Evolutionary conservation across 2,888 invertebrate genomes (phyloP).

Genomic region (Drosophila parthenogenetica): DNA sequence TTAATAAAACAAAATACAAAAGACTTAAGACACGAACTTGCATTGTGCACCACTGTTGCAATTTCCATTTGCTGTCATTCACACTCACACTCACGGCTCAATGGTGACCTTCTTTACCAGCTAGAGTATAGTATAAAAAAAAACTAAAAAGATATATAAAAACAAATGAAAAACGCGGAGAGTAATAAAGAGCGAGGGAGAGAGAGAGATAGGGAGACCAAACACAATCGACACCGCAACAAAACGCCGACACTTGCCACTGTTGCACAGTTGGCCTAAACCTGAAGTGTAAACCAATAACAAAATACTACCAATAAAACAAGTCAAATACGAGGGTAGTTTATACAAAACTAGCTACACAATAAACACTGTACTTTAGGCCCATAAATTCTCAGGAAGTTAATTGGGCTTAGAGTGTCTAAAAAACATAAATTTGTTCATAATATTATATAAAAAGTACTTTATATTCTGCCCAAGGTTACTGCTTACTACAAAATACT

Average conservation of each 20-base stretch:
- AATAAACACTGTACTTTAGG: background rate
- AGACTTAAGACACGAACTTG: constrained; percentile 81
- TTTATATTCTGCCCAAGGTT: too few species aligned
- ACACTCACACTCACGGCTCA: constrained; percentile 26
- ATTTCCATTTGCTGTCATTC: constrained; percentile 47
- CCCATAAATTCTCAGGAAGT: too few species aligned
- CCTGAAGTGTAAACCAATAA: constrained; percentile 61
- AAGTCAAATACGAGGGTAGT: constrained; percentile 11
- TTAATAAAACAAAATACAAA: constrained; percentile 51
- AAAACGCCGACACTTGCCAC: constrained; percentile 11
- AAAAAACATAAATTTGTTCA: too few species aligned
- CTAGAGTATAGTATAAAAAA: constrained; percentile 18
- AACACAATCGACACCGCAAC: background rate
- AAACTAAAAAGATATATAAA: constrained; percentile 34
- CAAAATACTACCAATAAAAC: constrained; percentile 25
- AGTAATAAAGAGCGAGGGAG: background rate
- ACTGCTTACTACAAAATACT: too few species aligned
- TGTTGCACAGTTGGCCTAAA: constrained; percentile 50
- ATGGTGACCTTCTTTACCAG: constrained; percentile 67
- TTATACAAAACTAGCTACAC: background rate
- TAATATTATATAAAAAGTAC: too few species aligned
- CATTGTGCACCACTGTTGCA: constrained; percentile 60
- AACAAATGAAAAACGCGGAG: constrained; percentile 22
- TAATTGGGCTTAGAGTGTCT: too few species aligned
- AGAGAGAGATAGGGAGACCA: background rate